These are phyloP conservation scores for Acanthaster planci DNA, from an alignment of 35 echinoderm and acorn worm species.

Conservation along the genomic window DNA sequence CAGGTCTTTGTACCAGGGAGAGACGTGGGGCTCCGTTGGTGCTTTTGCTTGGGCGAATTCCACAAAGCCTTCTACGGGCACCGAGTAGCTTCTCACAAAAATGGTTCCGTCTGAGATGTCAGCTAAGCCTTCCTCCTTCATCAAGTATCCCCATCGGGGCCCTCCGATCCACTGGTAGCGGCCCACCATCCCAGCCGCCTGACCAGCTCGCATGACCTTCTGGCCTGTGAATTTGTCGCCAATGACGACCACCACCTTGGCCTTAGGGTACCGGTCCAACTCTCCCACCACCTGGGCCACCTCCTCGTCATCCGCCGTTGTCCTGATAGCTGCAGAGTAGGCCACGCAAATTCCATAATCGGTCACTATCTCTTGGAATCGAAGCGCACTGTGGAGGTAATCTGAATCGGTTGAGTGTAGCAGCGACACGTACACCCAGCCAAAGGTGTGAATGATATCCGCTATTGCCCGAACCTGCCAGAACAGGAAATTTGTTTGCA, in stretches of 20 bases:
- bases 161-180: background rate
- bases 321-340: conserved; percentile 22
- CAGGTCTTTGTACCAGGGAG: background rate
- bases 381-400: background rate
- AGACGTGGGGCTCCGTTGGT: background rate
- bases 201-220: conserved; percentile 13
- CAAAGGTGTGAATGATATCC: conserved; percentile 39
- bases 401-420: conserved; percentile 36
- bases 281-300: conserved; percentile 1
- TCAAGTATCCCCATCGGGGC: background rate
- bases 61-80: background rate
- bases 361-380: background rate
- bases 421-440: conserved; percentile 49
- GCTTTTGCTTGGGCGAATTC: background rate
- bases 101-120: conserved; percentile 10
- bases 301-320: conserved; percentile 13
- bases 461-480: conserved; percentile 44
- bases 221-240: background rate
- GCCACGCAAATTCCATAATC: conserved; percentile 33
- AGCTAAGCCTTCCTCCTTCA: background rate
- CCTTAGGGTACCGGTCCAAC: conserved; percentile 17
- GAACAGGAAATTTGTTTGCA: background rate
- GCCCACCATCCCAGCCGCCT: background rate
- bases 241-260: conserved; percentile 39
- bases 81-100: background rate